These are phyloP conservation scores for Heterocephalus glaber DNA, from an alignment of 2,113 vertebrate genomes.

Conservation along the genomic window DNA sequence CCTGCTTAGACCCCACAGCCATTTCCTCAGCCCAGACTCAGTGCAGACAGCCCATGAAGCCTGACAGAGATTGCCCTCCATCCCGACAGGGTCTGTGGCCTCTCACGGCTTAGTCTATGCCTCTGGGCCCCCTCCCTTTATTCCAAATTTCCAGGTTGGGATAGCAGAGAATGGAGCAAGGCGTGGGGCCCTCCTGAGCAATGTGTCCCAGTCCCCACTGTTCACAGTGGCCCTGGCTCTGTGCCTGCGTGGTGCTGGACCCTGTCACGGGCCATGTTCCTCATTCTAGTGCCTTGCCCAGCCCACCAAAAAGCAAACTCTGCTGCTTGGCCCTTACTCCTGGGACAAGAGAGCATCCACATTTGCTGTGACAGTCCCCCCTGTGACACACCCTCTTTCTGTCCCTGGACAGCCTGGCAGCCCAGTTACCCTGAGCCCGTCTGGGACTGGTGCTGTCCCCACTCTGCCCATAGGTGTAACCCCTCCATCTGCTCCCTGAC, in stretches of 20 bases:
- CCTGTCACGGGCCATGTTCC: no score
- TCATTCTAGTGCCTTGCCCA: not conserved
- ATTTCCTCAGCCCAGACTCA: not conserved
- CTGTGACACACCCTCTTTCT: not conserved
- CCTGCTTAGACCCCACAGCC: no score
- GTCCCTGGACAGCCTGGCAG: not conserved
- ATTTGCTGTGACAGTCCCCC: not conserved
- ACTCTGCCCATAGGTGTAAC: not conserved
- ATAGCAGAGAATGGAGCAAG: not conserved
- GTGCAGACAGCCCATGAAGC: not conserved
- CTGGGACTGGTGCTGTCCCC: accelerated
- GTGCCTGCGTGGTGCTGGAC: no score
- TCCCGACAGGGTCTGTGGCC: not conserved
- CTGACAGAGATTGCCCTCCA: not conserved
- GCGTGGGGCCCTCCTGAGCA: not conserved
- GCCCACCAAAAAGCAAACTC: not conserved
- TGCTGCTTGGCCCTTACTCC: not conserved
- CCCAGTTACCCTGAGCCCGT: not conserved
- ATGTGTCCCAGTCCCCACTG: not conserved
- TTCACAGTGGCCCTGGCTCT: not conserved
- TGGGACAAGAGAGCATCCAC: not conserved
- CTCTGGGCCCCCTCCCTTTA: not conserved
- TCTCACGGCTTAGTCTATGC: not conserved
- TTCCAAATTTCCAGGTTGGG: not conserved
- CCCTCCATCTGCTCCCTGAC: not conserved